Evolutionary conservation across 2,797 vertebrate genomes (phyloP), one percentile per base, ranked within the genome.

Genomic region (Iguana delicatissima): DNA sequence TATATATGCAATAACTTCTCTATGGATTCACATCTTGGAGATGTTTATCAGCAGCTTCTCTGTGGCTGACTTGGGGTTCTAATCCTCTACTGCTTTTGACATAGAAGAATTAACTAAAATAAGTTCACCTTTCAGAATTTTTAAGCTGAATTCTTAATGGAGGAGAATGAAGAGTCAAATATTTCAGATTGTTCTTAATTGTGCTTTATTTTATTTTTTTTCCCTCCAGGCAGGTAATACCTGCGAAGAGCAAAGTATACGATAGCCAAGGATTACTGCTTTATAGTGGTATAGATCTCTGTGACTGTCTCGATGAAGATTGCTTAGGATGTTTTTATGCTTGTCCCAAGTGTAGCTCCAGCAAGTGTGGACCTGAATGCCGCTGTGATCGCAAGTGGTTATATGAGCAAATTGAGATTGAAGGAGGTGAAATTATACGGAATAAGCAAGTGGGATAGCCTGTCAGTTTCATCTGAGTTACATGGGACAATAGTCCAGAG

Each of bases 241-340:
- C 98, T 1, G 96, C 98, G 29, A 99, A 99, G 96, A 99, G 98
- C 91, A 98, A 98, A 94, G 98, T 99, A 89, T 99, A 99, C 0
- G 99, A 99, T 91, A 97, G 93, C 96, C 98, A 98, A 79, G 99
- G 99, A 4, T 97, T 98, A 3, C 98, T 99, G 59, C 97, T 99
- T 5, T 98, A 96, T 93, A 99, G 98, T 16, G 98, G 97, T 24
- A 98, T 98, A 95, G 99, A 99, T 96, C 97, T 99, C 95, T 99
- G 99, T 0, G 99, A 99, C 95, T 99, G 99, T 89, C 98, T 99
- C 29, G 99, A 99, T 2, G 98, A 98, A 86, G 99, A 99, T 8
- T 99, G 99, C 57, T 97, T 99, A 96, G 99, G 99, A 32, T 99
- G 99, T 93, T 99, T 99, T 97, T 99, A 99, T n/a, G 98, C 98